Base-by-base conservation (phyloP, 2,113 vertebrate species). In the Rallus limicola region DNA sequence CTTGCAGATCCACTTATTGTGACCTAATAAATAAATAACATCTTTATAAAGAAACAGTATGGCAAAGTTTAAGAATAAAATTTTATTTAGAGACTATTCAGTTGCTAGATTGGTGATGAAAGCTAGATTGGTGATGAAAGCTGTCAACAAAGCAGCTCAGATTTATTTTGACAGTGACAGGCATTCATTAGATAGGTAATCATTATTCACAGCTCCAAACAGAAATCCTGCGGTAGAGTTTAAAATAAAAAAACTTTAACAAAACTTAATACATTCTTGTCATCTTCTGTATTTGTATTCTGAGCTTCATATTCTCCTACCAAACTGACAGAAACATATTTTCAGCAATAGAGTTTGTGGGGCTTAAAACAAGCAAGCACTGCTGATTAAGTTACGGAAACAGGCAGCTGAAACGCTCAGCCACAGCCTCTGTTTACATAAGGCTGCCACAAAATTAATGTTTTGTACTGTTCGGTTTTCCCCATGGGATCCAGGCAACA, bases 401-500 rank as follows among this genome's bases (percentile, higher is more conserved):
- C 5, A 36, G 24, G 58, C 93, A 92, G 69, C 63, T 74, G 63
- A 83, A 81, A 67, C 81, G 42, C 56, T 90, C 76, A 71, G 76
- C 85, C 86, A 38, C 38, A 79, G 84, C 72, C 72, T 92, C 77
- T 82, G 90, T 89, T 96, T 92, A 84, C 42, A 26, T 9, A 76
- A 17, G 34, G 70, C 62, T 79, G 86, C 84, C 92, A 90, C 69
- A 71, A 44, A 93, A 95, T 78, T 46, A n/a, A 84, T 78, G 74
- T 52, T 93, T 76, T 76, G 65, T 60, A 25, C 53, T 69, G 48
- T 44, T 44, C 48, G 79, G 56, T 83, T 95, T 92, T 86, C 76
- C 90, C 85, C 52, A 26, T 9, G 68, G 90, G 95, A 94, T 70
- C 82, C 15, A 93, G 72, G 88, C 88, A 92, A 88, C 86, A 82